Evolutionary conservation across 2,888 invertebrate species (phyloP).

Genomic region (Platycheirus albimanus): DNA sequence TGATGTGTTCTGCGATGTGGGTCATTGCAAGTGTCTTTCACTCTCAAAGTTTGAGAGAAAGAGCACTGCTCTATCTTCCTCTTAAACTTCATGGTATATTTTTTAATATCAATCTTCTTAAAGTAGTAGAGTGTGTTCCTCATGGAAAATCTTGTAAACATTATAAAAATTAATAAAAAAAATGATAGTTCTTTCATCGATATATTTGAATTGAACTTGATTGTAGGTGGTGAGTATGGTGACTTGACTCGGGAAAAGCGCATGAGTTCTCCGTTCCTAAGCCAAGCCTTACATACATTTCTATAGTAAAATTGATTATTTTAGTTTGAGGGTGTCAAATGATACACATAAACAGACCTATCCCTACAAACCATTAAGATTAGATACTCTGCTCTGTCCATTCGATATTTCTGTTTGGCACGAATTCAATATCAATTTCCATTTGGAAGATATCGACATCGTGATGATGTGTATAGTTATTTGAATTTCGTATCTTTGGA

Average conservation of each 20-base stretch:
- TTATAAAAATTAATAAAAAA: not conserved
- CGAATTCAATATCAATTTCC: constrained; percentile 52
- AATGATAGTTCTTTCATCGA: not conserved
- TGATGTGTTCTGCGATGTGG: constrained; percentile 57
- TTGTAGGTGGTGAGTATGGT: not conserved
- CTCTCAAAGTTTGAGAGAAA: constrained; percentile 50
- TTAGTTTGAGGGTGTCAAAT: constrained; percentile 27
- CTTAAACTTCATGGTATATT: not conserved
- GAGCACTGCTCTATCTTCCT: constrained; percentile 26
- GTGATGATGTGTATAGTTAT: constrained; percentile 32
- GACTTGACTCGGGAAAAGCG: too few relatives aligned
- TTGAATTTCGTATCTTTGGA: constrained; percentile 28
- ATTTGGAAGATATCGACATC: constrained; percentile 42
- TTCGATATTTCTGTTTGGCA: constrained; percentile 40
- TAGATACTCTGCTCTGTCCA: constrained; percentile 10
- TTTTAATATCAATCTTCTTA: constrained; percentile 1
- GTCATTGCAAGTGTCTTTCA: constrained; percentile 49
- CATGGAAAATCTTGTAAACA: not conserved
- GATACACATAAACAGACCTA: constrained; percentile 5
- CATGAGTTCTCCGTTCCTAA: not conserved
- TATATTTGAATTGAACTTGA: not conserved
- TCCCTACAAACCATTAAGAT: constrained; percentile 36
- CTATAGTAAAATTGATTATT: constrained; percentile 35
- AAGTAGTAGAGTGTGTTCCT: constrained; percentile 13
- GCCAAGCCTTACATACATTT: constrained; percentile 13